Percentiles rank a stretch among this genome's conserved stretches.
phyloP scores from a whole-genome alignment of 2,113 vertebrate species.

The Psephotus haematonotus region DNA sequence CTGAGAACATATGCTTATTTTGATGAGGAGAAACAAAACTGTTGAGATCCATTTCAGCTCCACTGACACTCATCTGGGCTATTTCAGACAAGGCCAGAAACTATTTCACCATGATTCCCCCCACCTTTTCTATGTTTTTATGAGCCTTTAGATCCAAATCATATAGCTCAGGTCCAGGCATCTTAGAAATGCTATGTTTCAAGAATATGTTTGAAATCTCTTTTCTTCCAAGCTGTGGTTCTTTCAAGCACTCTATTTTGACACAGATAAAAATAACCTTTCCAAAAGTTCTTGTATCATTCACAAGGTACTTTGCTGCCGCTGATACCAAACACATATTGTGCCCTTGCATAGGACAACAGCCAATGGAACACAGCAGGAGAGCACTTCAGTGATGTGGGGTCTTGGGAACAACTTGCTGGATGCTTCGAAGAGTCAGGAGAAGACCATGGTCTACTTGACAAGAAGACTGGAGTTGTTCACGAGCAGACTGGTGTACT shows the following conservation, averaged over 20 bases:
- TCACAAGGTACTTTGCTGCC: not conserved
- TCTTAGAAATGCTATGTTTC: not conserved
- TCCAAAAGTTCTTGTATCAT: not conserved
- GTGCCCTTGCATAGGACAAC: not conserved
- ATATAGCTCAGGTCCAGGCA: not conserved
- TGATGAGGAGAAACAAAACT: not conserved
- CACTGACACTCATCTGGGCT: not conserved
- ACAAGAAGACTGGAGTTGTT: not conserved
- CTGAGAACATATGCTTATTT: not conserved
- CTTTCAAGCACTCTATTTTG: not conserved
- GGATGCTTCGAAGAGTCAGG: not conserved
- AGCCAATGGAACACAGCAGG: accelerated
- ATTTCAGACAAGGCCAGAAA: not conserved
- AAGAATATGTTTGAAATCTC: not conserved
- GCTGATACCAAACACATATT: not conserved
- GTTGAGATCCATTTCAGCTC: not conserved
- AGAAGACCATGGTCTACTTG: not conserved
- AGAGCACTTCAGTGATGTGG: not conserved
- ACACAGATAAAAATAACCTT: not conserved
- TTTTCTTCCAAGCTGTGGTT: accelerated
- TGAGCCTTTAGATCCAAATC: not conserved
- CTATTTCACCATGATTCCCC: not conserved
- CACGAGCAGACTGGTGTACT: not conserved
- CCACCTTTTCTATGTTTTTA: not conserved
- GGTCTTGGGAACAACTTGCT: not conserved